A percentile compares a stretch with the other conserved stretches of the same genome.
phyloP scores from a whole-genome alignment of 35 echinoderm and acorn worm species.

The Amphiura filiformis region DNA sequence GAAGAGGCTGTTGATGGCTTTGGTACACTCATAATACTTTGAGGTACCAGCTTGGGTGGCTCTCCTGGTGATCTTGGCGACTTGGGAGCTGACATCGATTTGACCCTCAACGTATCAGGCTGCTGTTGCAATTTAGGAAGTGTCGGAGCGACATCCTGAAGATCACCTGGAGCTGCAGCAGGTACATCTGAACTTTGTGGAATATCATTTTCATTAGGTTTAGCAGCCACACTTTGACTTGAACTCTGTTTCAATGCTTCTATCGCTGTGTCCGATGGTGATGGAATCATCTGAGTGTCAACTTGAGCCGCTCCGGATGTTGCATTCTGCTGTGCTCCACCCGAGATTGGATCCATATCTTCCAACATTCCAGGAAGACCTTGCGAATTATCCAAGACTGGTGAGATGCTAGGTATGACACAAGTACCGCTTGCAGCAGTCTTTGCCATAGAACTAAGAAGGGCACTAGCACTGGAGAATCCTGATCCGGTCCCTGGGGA shows the following conservation, averaged over 20 bases:
- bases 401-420: slow-evolving; percentile 5
- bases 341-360: neutral
- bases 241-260: too few species aligned
- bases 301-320: neutral
- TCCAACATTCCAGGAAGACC: neutral
- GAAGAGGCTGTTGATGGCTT: neutral
- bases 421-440: slow-evolving; percentile 33
- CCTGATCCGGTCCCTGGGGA: neutral
- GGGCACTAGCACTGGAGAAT: slow-evolving; percentile 53
- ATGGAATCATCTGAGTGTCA: neutral
- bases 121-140: neutral
- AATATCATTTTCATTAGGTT: neutral
- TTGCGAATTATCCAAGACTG: neutral
- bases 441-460: slow-evolving; percentile 62
- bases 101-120: neutral
- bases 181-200: neutral
- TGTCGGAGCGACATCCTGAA: neutral
- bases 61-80: neutral
- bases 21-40: neutral
- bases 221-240: neutral
- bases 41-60: neutral
- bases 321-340: neutral
- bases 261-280: neutral
- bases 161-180: neutral
- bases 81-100: neutral